Evolutionary conservation across 2,888 invertebrate species (phyloP), one percentile per base, ranked within the genome.

Genomic region (Mantis religiosa): DNA sequence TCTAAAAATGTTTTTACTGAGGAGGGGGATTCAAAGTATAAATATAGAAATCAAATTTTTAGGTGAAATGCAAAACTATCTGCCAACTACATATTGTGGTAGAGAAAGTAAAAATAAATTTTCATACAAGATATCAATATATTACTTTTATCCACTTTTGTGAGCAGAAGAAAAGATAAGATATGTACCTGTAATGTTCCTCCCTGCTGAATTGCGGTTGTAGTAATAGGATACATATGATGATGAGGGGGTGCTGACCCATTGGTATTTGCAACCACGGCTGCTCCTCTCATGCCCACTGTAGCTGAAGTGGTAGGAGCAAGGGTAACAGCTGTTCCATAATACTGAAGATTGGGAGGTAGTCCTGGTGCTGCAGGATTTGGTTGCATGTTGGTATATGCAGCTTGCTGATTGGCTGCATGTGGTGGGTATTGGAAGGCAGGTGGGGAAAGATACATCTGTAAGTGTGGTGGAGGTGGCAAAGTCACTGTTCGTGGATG

Each of bases 401-500:
- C 90, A 82, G 92, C 92, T 84, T 90, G 91, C 84, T 90, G 91
- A 89, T 91, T 91, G 34, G 91, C 89, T 8, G 91, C 91, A 88
- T 91, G 91, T 9, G 91, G 91, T 20, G 93, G 93, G 20, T 93
- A 94, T 90, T 94, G 95, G 71, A 94, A 94, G 41, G 94, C 93
- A 9, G 92, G 92, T 25, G 92, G 90, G 91, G 92, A 91, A 88
- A 92, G 92, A 90, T 94, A 94, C 94, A 95, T 94, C 91, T 94
- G 94, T 92, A 94, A 93, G 90, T 94, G 94, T 15, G 94, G 93
- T 27, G 93, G 93, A 9, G 94, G 94, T 20, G 94, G 94, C 90
- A 94, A 94, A 7, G 89, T 85, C 9, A 90, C 85, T 87, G 91
- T 41, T n/a, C 89, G 84, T 20, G 91, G 90, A 84, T 89, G 90